Evolutionary conservation across 2,797 vertebrate species (phyloP), one percentile per base, ranked within the genome.

Genomic region (Phoebastria nigripes): DNA sequence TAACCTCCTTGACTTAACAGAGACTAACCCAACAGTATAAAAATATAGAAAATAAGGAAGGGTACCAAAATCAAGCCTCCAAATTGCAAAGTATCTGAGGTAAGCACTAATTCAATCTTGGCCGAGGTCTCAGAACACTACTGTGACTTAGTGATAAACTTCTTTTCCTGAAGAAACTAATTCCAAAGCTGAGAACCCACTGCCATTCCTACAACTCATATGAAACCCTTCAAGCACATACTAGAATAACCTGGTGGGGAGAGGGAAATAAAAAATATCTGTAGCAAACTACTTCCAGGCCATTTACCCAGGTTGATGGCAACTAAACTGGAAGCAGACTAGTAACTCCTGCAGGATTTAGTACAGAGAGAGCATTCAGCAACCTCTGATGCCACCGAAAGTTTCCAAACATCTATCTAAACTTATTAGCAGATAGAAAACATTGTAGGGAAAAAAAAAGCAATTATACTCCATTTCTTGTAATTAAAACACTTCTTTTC

Each of bases 391-490:
- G 55, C 19, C 41, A 73, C 55, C 1, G 1, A 14, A 87, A 71
- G 44, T 72, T 90, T 71, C 55, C 54, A 71, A 81, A 62, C 15
- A 26, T 16, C 33, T 66, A 29, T 51, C 29, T 76, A 31, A 79
- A 78, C 12, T 41, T 56, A 72, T 44, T 29, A 47, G 37, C 0
- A 1, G 19, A 49, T 15, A 84, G 58, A 81, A 87, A 61, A 61
- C 3, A n/a, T 5, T 56, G 9, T 3, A 19, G 7, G 6, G 37
- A 37, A 3, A 9, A 9, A 21, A 16, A 42, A 31, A 8, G 1
- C 28, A 73, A 28, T 65, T 62, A 24, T 37, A n/a, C 26, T 18
- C 16, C 4, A 39, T n/a, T 67, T 62, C n/a, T 26, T 71, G 13
- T 24, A n/a, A 71, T 72, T 76, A 62, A 87, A 77, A 25, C 3